phyloP scores from a whole-genome alignment of 2,113 vertebrate species.

The Heliornis fulica region DNA sequence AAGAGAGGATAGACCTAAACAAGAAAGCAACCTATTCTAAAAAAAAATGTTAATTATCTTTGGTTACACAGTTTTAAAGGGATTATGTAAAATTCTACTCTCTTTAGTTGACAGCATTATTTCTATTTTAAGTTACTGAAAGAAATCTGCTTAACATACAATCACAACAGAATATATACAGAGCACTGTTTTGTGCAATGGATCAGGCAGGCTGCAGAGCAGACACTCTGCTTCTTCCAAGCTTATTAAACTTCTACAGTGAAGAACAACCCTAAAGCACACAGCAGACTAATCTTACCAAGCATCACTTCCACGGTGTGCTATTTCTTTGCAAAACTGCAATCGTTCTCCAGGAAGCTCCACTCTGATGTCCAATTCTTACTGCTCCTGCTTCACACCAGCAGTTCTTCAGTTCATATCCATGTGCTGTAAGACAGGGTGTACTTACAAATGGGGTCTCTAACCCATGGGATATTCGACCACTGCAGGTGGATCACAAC shows the following conservation, averaged over 20 bases:
- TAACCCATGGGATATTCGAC: accelerated
- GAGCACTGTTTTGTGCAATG: background rate
- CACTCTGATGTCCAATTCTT: background rate
- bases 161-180: background rate
- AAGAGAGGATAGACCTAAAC: background rate
- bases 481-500: background rate
- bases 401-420: background rate
- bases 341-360: background rate
- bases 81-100: background rate
- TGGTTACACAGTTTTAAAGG: background rate
- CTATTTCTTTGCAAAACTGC: background rate
- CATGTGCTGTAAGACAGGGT: background rate
- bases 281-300: background rate
- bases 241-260: background rate
- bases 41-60: background rate
- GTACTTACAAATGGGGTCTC: background rate
- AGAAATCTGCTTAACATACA: background rate
- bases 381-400: background rate
- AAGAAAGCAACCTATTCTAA: background rate
- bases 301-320: background rate
- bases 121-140: background rate
- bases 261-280: background rate
- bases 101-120: background rate
- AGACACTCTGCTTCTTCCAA: background rate
- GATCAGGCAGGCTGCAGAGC: background rate